A percentile compares a stretch with the other conserved stretches of the same genome.
Evolutionary conservation across 2,888 invertebrate species (phyloP).

Genomic region (Temnothorax unifasciatus): DNA sequence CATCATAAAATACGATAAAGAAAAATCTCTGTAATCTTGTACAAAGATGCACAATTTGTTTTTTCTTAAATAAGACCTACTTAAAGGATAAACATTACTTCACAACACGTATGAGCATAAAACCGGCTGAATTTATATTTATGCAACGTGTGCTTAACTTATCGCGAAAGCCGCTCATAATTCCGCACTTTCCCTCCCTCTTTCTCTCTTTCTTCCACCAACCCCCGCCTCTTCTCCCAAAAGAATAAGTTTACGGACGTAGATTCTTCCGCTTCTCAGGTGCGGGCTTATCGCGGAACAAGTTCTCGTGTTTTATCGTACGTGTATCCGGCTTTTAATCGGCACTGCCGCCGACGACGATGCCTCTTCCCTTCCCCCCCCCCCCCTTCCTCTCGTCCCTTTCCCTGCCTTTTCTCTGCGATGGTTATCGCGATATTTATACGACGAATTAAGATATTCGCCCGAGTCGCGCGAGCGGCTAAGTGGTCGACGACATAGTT

Average conservation of each 20-base stretch:
- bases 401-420: not conserved
- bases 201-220: not conserved
- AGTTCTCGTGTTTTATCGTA: slow-evolving; percentile 41
- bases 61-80: not conserved
- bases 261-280: slow-evolving; percentile 30
- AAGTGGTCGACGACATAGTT: slow-evolving; percentile 19
- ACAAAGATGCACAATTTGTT: not conserved
- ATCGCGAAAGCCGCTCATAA: slow-evolving; percentile 9
- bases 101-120: too few relatives aligned
- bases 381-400: not conserved
- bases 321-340: slow-evolving; percentile 49
- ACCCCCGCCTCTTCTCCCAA: not conserved
- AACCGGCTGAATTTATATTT: slow-evolving; percentile 14
- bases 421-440: slow-evolving; percentile 61
- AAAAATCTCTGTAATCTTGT: slow-evolving; percentile 7
- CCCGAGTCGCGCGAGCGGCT: not conserved
- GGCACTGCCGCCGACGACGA: slow-evolving; percentile 13
- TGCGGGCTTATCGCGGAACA: slow-evolving; percentile 35
- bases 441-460: slow-evolving; percentile 58
- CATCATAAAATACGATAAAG: not conserved
- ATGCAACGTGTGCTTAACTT: slow-evolving; percentile 1
- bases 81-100: not conserved
- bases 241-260: slow-evolving; percentile 21
- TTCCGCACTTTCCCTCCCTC: not conserved
- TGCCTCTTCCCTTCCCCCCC: not conserved